Evolutionary conservation across 2,888 invertebrate genomes (phyloP).

Genomic region (Limnephilus lunatus): DNA sequence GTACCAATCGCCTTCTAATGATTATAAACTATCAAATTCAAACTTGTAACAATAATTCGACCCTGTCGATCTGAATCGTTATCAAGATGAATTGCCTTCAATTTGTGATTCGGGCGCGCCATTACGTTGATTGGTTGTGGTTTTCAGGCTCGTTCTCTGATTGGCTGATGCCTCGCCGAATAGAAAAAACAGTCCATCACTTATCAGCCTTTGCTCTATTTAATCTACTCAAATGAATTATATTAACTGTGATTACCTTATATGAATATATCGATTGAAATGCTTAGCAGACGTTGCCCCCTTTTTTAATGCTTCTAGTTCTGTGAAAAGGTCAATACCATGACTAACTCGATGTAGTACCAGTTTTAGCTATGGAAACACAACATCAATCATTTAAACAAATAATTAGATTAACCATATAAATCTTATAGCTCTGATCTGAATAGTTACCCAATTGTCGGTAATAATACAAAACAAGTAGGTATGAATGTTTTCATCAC

Average conservation of each 20-base stretch:
- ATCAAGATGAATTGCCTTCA: conserved; percentile 65
- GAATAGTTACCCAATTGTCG: not conserved
- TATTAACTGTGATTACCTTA: conserved; percentile 58
- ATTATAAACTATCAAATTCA: not conserved
- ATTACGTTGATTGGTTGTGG: conserved; percentile 65
- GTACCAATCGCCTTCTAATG: not conserved
- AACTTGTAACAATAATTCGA: not conserved
- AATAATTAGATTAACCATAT: no score
- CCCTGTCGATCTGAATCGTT: conserved; percentile 61
- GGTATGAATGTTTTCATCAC: no score
- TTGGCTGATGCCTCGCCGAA: conserved; percentile 40
- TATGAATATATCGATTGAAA: conserved; percentile 57
- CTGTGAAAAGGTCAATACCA: conserved; percentile 58
- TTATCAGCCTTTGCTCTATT: conserved; percentile 61
- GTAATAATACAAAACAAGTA: not conserved
- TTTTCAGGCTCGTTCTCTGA: conserved; percentile 35
- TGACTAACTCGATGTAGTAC: not conserved
- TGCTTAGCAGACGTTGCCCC: conserved; percentile 34
- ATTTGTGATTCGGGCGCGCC: conserved; percentile 65
- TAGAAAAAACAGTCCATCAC: conserved; percentile 38
- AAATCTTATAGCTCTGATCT: not conserved
- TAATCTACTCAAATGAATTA: conserved; percentile 61
- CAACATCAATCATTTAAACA: no score
- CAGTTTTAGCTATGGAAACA: no score
- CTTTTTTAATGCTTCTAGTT: conserved; percentile 31